A percentile compares a stretch with the other conserved stretches of the same genome.
phyloP scores from a whole-genome alignment of 2,797 vertebrate genomes.

The Apogon hyalosoma region DNA sequence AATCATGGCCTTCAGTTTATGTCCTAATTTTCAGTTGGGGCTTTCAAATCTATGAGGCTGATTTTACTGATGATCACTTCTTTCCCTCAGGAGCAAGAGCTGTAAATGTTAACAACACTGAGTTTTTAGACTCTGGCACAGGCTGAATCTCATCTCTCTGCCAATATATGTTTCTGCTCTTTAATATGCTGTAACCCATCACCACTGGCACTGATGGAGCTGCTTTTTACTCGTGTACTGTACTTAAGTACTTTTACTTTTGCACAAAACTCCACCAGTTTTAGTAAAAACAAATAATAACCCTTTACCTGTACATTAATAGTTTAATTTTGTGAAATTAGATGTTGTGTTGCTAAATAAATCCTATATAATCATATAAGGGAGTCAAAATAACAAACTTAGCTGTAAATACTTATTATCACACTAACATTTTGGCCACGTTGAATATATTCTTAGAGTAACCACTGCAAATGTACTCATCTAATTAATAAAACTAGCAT shows the following conservation, averaged over 20 bases:
- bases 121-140: constrained; percentile 61
- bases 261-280: too few species aligned
- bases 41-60: constrained; percentile 63
- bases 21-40: constrained; percentile 57
- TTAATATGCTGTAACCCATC: constrained; percentile 60
- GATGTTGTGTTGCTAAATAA: too few species aligned
- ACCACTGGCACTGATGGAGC: constrained; percentile 5
- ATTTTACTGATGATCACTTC: constrained; percentile 72
- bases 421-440: too few species aligned
- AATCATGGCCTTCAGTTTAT: constrained; percentile 53
- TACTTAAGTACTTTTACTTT: not conserved
- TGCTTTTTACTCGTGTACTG: not conserved
- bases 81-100: constrained; percentile 63
- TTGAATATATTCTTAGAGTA: too few species aligned
- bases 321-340: too few species aligned
- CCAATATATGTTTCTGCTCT: constrained; percentile 58
- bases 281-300: too few species aligned
- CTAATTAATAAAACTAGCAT: too few species aligned
- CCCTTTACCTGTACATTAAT: too few species aligned
- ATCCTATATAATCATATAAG: too few species aligned
- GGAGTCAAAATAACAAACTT: too few species aligned
- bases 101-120: constrained; percentile 73
- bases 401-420: too few species aligned
- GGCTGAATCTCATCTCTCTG: constrained; percentile 59
- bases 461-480: too few species aligned